Evolutionary conservation across 2,113 vertebrate species (phyloP).

Genomic region (Cochlearius cochlearius): DNA sequence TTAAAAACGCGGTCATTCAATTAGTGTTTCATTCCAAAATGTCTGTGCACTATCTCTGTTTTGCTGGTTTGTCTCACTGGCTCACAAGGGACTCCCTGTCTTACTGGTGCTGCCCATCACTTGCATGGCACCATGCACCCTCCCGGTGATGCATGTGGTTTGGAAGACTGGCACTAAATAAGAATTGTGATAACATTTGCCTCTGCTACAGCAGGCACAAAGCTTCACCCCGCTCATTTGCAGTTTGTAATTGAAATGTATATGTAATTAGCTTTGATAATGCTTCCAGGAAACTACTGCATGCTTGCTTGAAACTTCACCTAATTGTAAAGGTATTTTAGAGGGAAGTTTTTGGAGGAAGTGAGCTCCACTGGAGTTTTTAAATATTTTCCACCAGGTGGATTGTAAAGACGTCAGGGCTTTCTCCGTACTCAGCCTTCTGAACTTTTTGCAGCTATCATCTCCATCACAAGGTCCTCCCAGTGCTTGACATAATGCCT

Average conservation of each 20-base stretch:
- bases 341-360: not conserved
- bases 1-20: not conserved
- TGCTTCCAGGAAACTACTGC: not conserved
- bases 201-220: not conserved
- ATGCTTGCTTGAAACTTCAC: not conserved
- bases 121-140: not conserved
- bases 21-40: not conserved
- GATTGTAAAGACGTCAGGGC: not conserved
- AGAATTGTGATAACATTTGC: not conserved
- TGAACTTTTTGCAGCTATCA: not conserved
- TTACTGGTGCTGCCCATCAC: not conserved
- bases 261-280: not conserved
- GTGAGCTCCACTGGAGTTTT: not conserved
- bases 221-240: not conserved
- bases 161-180: not conserved
- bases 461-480: fast-evolving
- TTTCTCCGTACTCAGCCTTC: not conserved
- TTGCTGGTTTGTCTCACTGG: not conserved
- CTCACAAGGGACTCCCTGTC: not conserved
- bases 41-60: not conserved
- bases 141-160: not conserved
- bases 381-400: not conserved
- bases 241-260: not conserved
- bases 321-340: not conserved
- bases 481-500: not conserved